Evolutionary conservation across 2,888 invertebrate genomes (phyloP).

Genomic region (Ethmia dodecea): DNA sequence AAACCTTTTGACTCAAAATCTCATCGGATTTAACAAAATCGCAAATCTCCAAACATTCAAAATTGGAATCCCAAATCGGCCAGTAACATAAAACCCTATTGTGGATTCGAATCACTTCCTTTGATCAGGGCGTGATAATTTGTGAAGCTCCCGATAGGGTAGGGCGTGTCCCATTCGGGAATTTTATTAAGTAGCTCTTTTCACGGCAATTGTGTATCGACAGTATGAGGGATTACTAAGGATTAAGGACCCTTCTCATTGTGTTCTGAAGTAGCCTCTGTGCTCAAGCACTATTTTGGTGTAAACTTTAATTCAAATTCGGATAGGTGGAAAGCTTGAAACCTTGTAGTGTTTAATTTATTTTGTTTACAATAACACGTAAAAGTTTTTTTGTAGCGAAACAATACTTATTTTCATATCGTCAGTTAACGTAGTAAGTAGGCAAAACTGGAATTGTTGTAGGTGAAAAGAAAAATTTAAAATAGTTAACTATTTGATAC

Average conservation of each 20-base stretch:
- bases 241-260: conserved; percentile 51
- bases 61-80: conserved; percentile 9
- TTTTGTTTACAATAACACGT: too few species aligned
- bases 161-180: conserved; percentile 36
- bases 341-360: too few species aligned
- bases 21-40: too few species aligned
- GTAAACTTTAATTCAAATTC: conserved; percentile 36
- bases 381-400: too few species aligned
- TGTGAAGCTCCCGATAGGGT: conserved; percentile 28
- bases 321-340: conserved; percentile 32
- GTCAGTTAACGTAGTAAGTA: too few species aligned
- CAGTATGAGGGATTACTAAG: conserved; percentile 57
- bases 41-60: too few species aligned
- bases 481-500: too few species aligned
- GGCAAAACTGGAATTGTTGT: too few species aligned
- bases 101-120: conserved; percentile 45
- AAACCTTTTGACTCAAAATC: too few species aligned
- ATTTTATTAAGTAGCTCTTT: conserved; percentile 55
- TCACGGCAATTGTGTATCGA: conserved; percentile 66
- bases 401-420: too few species aligned
- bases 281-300: conserved; percentile 24
- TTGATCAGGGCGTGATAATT: conserved; percentile 66
- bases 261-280: conserved; percentile 29
- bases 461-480: too few species aligned
- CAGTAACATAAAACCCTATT: conserved; percentile 60